phyloP scores from a whole-genome alignment of 2,113 vertebrate species.

The Labeo catla region DNA sequence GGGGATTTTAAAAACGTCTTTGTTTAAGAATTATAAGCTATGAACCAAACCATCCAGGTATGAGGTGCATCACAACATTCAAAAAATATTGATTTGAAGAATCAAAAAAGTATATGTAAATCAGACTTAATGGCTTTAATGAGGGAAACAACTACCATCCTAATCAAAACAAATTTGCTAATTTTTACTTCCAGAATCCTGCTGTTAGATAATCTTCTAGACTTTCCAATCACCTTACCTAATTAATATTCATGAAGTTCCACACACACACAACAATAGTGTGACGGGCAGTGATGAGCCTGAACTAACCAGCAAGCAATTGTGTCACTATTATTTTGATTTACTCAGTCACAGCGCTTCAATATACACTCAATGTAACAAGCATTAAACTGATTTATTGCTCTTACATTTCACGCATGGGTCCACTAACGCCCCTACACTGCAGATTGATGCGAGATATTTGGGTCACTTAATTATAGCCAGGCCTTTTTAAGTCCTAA shows the following conservation, averaged over 20 bases:
- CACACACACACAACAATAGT: constrained; percentile 23
- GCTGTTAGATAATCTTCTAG: not conserved
- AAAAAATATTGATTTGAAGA: not conserved
- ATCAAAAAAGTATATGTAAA: not conserved
- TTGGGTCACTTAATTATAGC: constrained; percentile 59
- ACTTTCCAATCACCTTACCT: not conserved
- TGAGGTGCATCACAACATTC: not conserved
- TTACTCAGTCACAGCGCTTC: constrained; percentile 20
- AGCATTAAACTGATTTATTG: constrained; percentile 48
- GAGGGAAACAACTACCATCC: not conserved
- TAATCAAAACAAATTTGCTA: not conserved
- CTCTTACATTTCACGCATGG: constrained; percentile 48
- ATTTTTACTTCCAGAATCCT: not conserved
- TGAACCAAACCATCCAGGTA: not conserved
- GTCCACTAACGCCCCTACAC: constrained; percentile 27
- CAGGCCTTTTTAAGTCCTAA: constrained; percentile 63
- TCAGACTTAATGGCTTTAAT: not conserved
- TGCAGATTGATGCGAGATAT: constrained; percentile 55
- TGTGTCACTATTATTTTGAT: constrained; percentile 34
- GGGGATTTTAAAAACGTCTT: not conserved
- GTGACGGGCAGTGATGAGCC: constrained; percentile 12
- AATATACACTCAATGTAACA: constrained; percentile 48
- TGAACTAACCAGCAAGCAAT: constrained; percentile 26
- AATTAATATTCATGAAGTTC: constrained; percentile 5
- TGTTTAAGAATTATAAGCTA: not conserved